Conservation (phyloP, 2,797 vertebrate genomes). For the Acrossocheilus fasciatus region DNA sequence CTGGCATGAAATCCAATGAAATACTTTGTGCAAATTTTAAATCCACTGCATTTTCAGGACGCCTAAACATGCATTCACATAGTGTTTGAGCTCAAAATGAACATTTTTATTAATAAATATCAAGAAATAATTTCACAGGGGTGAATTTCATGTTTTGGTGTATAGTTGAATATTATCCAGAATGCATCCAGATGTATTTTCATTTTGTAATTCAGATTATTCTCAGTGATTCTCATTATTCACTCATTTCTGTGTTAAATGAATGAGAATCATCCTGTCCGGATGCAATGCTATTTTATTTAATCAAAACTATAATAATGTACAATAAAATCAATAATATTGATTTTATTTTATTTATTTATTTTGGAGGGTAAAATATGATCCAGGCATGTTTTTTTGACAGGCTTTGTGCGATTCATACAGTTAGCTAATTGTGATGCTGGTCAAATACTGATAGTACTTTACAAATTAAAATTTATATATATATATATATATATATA, state of each 20-base stretch:
- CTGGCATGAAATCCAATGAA: constrained; percentile 67
- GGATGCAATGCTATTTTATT: not conserved
- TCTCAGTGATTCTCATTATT: not conserved
- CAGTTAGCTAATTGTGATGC: too few species aligned
- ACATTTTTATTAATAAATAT: not conserved
- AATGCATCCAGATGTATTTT: not conserved
- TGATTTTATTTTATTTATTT: too few species aligned
- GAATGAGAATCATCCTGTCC: not conserved
- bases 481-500: too few species aligned
- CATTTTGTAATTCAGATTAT: not conserved
- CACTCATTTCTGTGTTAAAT: not conserved
- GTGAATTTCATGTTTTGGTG: not conserved
- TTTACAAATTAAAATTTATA: too few species aligned
- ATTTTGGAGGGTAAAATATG: too few species aligned
- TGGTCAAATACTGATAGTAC: not conserved
- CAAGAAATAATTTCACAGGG: not conserved
- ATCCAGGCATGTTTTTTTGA: too few species aligned
- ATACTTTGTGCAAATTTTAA: not conserved
- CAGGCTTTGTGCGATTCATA: too few species aligned
- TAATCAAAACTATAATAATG: not conserved
- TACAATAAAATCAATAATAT: not conserved
- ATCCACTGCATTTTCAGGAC: not conserved
- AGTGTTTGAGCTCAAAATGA: not conserved
- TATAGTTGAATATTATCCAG: not conserved
- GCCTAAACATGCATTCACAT: not conserved